Base-by-base conservation (phyloP, 1,140 invertebrate genomes). In the Orius laevigatus region DNA sequence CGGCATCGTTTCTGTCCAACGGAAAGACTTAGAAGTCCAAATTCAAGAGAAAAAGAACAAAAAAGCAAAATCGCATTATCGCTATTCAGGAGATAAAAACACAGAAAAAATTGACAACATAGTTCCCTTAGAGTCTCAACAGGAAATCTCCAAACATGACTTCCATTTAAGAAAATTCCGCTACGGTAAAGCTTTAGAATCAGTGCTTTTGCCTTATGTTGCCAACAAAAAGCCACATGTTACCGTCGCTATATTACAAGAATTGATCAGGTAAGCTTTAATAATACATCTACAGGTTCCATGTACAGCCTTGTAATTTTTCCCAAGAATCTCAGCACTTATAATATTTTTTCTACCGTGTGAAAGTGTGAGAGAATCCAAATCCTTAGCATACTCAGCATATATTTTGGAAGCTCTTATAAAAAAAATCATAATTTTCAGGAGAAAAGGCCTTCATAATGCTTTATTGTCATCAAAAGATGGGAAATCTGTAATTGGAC, bases 1-100 rank as follows among this genome's bases (percentile, higher is more conserved):
- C 67, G 88, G 89, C 39, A 67, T 94, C 34, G 74, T 97, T 51
- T 89, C 88, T 3, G 79, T 96, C 16, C 75, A 76, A 52, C 75
- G 83, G 60, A 72, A 80, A 65, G 80, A 84, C 60, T 69, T 71
- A 56, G 66, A 72, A 55, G 53, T 57, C 3, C 49, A 36, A 9
- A 15, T 45, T 33, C 25, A 16, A 3, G n/a, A 20, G 36, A 50
- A 43, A 46, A 46, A 50, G 47, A 51, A 39, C 20, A 46, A 52
- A 46, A 35, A 74, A 62, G 71, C 69, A 53, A 52, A 61, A 5
- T 66, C 25, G 18, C 18, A 66, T 2, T 72, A 68, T 52, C 60
- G 66, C 51, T 70, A 71, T 61, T 64, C 63, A 34, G 68, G 69
- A n/a, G 71, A 72, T 35, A 51, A 46, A 56, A 41, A 40, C 14